Evolutionary conservation across 2,113 vertebrate species (phyloP).

Genomic region (Ramphastos sulfuratus): DNA sequence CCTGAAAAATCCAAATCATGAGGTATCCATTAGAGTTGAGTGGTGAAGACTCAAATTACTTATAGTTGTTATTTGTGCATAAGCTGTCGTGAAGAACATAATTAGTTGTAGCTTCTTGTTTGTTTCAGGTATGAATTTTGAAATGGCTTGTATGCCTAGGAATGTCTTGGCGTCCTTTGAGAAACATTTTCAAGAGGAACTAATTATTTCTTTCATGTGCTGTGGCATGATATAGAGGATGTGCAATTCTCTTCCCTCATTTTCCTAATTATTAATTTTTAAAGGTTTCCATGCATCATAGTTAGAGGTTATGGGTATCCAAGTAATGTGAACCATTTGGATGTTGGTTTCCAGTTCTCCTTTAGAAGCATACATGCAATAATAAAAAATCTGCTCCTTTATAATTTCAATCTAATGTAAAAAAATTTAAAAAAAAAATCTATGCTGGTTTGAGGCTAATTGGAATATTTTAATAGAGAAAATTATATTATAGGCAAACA

Average conservation of each 20-base stretch:
- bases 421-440: background rate
- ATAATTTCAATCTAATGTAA: background rate
- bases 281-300: background rate
- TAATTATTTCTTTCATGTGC: background rate
- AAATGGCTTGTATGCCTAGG: background rate
- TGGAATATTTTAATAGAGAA: too few relatives aligned
- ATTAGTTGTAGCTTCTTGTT: background rate
- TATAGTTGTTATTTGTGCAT: background rate
- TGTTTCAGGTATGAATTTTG: background rate
- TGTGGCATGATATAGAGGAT: background rate
- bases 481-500: accelerated
- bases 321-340: background rate
- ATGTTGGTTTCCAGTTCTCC: background rate
- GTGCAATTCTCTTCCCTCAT: background rate
- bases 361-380: background rate
- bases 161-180: background rate
- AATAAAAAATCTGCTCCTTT: background rate
- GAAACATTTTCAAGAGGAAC: background rate
- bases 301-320: background rate
- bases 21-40: background rate
- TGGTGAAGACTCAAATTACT: background rate
- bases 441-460: too few relatives aligned
- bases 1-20: background rate
- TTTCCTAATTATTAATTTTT: background rate
- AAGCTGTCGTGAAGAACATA: background rate